Evolutionary conservation across 2,113 vertebrate genomes (phyloP).

Genomic region (Cochlearius cochlearius): DNA sequence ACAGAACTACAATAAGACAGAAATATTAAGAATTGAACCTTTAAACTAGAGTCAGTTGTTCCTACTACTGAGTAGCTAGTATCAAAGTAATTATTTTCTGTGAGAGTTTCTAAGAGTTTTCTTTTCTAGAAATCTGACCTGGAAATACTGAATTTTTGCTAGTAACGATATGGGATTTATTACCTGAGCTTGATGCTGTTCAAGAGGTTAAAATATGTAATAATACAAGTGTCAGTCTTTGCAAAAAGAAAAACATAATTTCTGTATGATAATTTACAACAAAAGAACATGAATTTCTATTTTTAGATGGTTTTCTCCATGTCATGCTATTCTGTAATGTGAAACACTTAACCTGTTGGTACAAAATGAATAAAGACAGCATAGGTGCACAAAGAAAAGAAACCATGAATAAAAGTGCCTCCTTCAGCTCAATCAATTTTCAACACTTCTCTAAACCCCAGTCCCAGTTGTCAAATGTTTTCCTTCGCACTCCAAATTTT

Average conservation of each 20-base stretch:
- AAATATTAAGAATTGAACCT: background rate
- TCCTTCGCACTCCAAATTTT: background rate
- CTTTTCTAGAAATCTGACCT: background rate
- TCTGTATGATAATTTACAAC: background rate
- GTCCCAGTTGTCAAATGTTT: background rate
- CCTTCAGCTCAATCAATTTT: background rate
- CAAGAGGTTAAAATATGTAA: background rate
- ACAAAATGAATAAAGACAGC: background rate
- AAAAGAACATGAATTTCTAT: background rate
- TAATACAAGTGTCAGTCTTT: background rate
- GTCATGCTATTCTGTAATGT: background rate
- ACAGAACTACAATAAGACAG: background rate
- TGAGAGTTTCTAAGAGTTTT: background rate
- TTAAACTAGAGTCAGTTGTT: background rate
- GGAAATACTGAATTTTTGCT: background rate
- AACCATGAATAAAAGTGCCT: background rate
- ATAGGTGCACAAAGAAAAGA: background rate
- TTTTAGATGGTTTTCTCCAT: background rate
- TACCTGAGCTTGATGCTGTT: background rate
- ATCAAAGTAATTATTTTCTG: background rate
- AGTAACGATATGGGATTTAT: background rate
- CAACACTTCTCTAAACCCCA: background rate
- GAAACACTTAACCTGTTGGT: background rate
- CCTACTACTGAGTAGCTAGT: background rate
- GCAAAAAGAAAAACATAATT: background rate